Conservation (phyloP, 1,140 invertebrate species). For the Drosophila varians region DNA sequence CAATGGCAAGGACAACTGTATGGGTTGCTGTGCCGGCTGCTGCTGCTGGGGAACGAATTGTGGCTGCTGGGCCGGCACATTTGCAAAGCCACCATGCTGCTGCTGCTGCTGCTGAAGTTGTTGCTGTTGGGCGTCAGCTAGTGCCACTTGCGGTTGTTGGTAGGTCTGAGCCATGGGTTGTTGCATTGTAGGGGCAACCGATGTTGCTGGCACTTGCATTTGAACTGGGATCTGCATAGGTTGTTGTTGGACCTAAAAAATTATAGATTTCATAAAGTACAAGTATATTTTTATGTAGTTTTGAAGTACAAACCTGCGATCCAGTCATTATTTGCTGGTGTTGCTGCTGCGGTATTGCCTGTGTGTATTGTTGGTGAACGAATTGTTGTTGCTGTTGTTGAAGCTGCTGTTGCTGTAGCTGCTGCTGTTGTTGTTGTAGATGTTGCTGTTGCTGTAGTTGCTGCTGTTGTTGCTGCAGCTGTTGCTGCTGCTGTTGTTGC, state of each 20-base stretch:
- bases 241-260: constrained; percentile 80
- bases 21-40: constrained; percentile 60
- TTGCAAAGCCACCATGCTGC: constrained; percentile 55
- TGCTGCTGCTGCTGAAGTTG: constrained; percentile 51
- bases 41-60: constrained; percentile 76
- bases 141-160: constrained; percentile 57
- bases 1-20: constrained; percentile 73
- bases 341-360: constrained; percentile 44
- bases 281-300: background rate
- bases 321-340: constrained; percentile 78
- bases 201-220: constrained; percentile 55
- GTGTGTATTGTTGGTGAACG: constrained; percentile 64
- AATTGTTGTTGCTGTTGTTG: constrained; percentile 69
- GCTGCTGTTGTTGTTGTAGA: constrained; percentile 11
- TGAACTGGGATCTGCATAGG: constrained; percentile 47
- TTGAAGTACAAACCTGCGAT: constrained; percentile 73
- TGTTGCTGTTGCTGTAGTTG: constrained; percentile 45
- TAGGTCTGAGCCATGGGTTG: constrained; percentile 28
- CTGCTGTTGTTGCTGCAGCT: constrained; percentile 43
- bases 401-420: constrained; percentile 14
- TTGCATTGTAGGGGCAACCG: constrained; percentile 42
- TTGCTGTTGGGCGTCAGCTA: constrained; percentile 45
- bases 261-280: background rate
- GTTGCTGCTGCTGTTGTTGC: constrained; percentile 43
- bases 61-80: constrained; percentile 59